These are phyloP conservation scores for Tapirus terrestris DNA, from an alignment of 2,113 vertebrate species.

Conservation along the genomic window DNA sequence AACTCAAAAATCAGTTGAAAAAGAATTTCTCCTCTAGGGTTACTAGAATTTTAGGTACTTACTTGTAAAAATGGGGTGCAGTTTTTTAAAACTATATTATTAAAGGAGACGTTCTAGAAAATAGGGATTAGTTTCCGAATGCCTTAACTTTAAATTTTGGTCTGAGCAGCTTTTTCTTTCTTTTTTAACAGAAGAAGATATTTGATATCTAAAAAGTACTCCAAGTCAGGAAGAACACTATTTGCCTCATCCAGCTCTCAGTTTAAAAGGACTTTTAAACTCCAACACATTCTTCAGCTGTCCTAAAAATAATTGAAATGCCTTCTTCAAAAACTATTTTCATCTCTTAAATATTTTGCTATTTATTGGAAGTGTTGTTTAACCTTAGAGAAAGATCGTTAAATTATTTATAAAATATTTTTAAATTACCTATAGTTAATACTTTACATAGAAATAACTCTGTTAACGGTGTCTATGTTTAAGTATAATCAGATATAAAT, in stretches of 20 bases:
- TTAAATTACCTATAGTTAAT: slow-evolving; percentile 41
- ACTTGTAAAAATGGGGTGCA: background rate
- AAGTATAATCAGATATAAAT: background rate
- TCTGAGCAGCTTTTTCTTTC: background rate
- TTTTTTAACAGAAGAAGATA: slow-evolving; percentile 7
- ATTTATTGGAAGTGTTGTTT: slow-evolving; percentile 58
- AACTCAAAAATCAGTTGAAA: slow-evolving; percentile 49
- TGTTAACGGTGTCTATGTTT: background rate
- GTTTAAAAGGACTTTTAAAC: slow-evolving; percentile 21
- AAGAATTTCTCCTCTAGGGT: slow-evolving; percentile 22
- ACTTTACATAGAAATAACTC: slow-evolving; percentile 23
- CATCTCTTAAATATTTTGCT: slow-evolving; percentile 44
- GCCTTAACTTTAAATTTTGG: slow-evolving; percentile 54
- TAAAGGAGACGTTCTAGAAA: slow-evolving; percentile 47
- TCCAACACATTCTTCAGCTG: background rate
- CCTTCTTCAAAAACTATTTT: slow-evolving; percentile 46
- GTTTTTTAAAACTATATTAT: background rate
- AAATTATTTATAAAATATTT: slow-evolving; percentile 63
- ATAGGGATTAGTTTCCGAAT: slow-evolving; percentile 21
- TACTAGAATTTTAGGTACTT: background rate
- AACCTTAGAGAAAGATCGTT: slow-evolving; percentile 10
- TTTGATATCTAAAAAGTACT: background rate
- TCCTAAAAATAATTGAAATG: slow-evolving; percentile 20
- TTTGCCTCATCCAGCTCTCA: background rate
- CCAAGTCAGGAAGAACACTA: slow-evolving; percentile 44